Evolutionary conservation across 2,797 vertebrate genomes (phyloP).

Genomic region (Sebastes wilsoni): DNA sequence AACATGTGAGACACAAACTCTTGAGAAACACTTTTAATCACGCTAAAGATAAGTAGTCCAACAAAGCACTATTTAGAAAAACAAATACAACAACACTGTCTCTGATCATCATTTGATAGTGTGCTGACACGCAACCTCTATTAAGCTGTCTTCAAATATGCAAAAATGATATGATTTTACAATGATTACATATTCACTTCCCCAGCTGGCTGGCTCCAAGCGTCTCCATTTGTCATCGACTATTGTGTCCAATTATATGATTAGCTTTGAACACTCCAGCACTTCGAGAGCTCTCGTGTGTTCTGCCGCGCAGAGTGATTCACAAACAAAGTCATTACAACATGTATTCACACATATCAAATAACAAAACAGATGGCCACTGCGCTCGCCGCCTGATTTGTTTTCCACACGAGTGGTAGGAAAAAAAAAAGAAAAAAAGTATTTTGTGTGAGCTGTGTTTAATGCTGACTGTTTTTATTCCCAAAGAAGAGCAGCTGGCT

Average conservation of each 20-base stretch:
- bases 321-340: constrained; percentile 99
- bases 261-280: constrained; percentile 99
- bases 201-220: constrained; percentile 99
- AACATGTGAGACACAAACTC: constrained; percentile 25
- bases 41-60: constrained; percentile 48
- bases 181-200: constrained; percentile 99
- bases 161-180: constrained; percentile 99
- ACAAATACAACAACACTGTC: constrained; percentile 69
- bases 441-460: constrained; percentile 99
- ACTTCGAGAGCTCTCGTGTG: constrained; percentile 99
- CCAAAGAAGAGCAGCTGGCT: constrained; percentile 99
- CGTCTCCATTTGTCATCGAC: constrained; percentile 99
- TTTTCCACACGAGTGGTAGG: constrained; percentile 96
- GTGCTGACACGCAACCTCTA: constrained; percentile 94
- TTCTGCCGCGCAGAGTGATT: constrained; percentile 98
- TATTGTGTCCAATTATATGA: constrained; percentile 99
- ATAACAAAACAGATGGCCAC: constrained; percentile 99
- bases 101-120: constrained; percentile 85
- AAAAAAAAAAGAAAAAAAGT: constrained; percentile 83
- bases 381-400: constrained; percentile 96
- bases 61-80: constrained; percentile 70
- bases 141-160: constrained; percentile 99
- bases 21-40: constrained; percentile 56
- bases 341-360: constrained; percentile 99
- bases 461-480: constrained; percentile 98